Evolutionary conservation across 92 coral and sea anemone species (phyloP).

Genomic region (Chrysogorgia sp.): DNA sequence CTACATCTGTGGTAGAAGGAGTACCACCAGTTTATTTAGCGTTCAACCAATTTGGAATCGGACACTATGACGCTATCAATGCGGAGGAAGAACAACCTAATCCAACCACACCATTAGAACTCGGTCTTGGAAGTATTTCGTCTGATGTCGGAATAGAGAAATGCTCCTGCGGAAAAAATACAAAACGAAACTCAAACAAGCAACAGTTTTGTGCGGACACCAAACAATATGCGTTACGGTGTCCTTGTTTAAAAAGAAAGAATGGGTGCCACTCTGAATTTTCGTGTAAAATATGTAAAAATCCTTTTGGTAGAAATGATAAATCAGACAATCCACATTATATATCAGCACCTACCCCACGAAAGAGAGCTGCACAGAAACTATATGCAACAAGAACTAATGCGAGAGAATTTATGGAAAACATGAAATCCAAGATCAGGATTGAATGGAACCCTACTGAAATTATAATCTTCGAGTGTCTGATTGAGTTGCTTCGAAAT

Average conservation of each 20-base stretch:
- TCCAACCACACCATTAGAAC: too few relatives aligned
- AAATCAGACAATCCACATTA: neutral
- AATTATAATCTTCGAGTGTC: neutral
- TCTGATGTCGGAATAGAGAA: neutral
- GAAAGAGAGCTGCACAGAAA: slow-evolving; percentile 9
- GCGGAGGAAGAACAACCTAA: slow-evolving; percentile 40
- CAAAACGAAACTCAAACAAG: neutral
- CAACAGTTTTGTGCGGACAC: neutral
- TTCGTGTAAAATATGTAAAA: neutral
- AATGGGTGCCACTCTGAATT: neutral
- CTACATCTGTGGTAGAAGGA: slow-evolving; percentile 44
- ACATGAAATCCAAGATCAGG: neutral
- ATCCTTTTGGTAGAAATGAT: slow-evolving; percentile 13
- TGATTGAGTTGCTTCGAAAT: neutral
- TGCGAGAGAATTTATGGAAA: slow-evolving; percentile 6
- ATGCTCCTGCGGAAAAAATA: slow-evolving; percentile 12
- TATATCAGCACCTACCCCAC: neutral
- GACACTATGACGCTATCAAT: slow-evolving; percentile 62
- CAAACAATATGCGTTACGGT: slow-evolving; percentile 1
- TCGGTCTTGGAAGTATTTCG: too few relatives aligned
- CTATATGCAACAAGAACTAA: slow-evolving; percentile 7
- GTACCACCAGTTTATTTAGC: slow-evolving; percentile 57
- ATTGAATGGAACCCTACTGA: neutral
- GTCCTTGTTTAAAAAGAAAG: slow-evolving; percentile 8
- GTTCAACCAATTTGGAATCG: too few relatives aligned